Percentiles rank a stretch among this genome's conserved stretches.
These are phyloP conservation scores for Carcina quercana DNA, from an alignment of 2,888 invertebrate species.

Conservation along the genomic window DNA sequence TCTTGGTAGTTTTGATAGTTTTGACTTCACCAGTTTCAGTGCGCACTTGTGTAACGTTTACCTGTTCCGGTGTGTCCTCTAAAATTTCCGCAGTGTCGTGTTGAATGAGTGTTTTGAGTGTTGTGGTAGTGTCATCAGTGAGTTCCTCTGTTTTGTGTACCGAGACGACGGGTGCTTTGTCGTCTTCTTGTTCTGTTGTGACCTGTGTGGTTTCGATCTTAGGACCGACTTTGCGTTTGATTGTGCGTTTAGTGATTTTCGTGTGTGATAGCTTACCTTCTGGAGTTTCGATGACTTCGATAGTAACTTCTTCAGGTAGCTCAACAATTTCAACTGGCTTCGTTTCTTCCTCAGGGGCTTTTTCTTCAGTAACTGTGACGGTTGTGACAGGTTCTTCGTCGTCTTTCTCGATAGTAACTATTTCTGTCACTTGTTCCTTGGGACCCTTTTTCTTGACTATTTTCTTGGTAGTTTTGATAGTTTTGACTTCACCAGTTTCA, in stretches of 20 bases:
- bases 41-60: slow-evolving; percentile 21
- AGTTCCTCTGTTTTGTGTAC: slow-evolving; percentile 21
- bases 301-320: slow-evolving; percentile 27
- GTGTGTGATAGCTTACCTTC: slow-evolving; percentile 32
- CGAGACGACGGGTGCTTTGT: slow-evolving; percentile 22
- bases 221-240: slow-evolving; percentile 27
- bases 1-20: slow-evolving; percentile 28
- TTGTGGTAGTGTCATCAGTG: slow-evolving; percentile 20
- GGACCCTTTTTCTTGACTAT: slow-evolving; percentile 20
- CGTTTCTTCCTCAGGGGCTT: slow-evolving; percentile 22
- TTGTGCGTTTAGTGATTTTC: slow-evolving; percentile 24
- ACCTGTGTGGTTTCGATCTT: slow-evolving; percentile 25
- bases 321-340: slow-evolving; percentile 24
- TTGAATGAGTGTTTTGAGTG: slow-evolving; percentile 9
- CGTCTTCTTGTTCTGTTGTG: slow-evolving; percentile 15
- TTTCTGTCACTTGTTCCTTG: slow-evolving; percentile 17
- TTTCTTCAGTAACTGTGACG: slow-evolving; percentile 15
- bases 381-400: slow-evolving; percentile 21
- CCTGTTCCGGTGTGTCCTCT: slow-evolving; percentile 22
- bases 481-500: slow-evolving; percentile 11
- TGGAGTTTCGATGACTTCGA: slow-evolving; percentile 18
- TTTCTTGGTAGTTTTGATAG: slow-evolving; percentile 18
- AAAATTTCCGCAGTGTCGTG: slow-evolving; percentile 11
- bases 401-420: slow-evolving; percentile 15
- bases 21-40: slow-evolving; percentile 27